Evolutionary conservation across 1,140 invertebrate genomes (phyloP), one percentile per base, ranked within the genome.

Genomic region (Vollenhovia emeryi): DNA sequence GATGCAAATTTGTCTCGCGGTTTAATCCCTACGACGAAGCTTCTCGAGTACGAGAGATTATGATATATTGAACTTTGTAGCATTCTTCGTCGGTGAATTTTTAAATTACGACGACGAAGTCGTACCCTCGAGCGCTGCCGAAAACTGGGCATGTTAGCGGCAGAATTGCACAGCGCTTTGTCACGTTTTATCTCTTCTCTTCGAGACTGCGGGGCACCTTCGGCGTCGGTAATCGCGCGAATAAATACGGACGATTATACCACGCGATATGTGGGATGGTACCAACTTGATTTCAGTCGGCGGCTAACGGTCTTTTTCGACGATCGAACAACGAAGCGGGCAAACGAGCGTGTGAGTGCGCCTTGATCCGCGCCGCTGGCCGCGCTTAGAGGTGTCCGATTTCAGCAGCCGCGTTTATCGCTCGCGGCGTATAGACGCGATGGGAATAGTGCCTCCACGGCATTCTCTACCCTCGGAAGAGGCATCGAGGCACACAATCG

Each of bases 261-360:
- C 15, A 33, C 15, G 64, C 24, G 64, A 80, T n/a, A n/a, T 68
- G 64, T 69, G 64, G 64, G 73, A 79, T 79, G 59, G 33, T 78
- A 64, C 48, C 74, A 79, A 48, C 50, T 82, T 82, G 78, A 82
- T 82, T 79, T 71, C 50, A 82, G 48, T 82, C 66, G 36, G 50
- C 66, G 66, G 36, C 66, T 86, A 86, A 86, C 84, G 84, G 84
- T 86, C 78, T 83, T 83, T 86, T 68, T 84, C 84, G 84, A 80
- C 50, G 59, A 85, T 68, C 52, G 64, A 55, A 84, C 71, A 59
- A 50, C 73, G 40, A 75, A 40, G 60, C 30, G 36, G 57, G 60
- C 76, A 66, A 69, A 64, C 74, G 60, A 84, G 62, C 84, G 84
- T 79, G 84, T 73, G 84, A 86, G 78, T 85, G 84, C 75, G 62